Base-by-base conservation (phyloP, 2,888 invertebrate genomes). In the Monochamus alternatus region DNA sequence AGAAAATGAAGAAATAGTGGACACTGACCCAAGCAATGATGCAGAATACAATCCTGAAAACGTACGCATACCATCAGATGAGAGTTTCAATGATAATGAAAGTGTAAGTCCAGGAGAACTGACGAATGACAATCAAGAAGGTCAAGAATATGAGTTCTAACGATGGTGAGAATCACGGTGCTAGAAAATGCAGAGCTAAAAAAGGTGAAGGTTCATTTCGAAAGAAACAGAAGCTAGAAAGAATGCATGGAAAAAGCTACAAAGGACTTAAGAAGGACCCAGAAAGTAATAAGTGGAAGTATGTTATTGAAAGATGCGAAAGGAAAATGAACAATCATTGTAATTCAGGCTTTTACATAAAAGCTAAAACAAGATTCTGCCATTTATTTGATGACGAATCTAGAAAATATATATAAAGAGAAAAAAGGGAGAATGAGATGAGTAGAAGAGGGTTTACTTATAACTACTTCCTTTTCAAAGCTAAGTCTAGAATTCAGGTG, bases 321-420 rank as follows among this genome's bases (percentile, higher is more conserved):
- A 58, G 58, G 58, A 58, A 58, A 58, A 58, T 58, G 58, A 58
- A 14, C 58, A 14, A 58, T 58, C 58, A 7, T 58, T 58, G 58
- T 58, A 14, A 58, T 22, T 58, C 58, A 58, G 14, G 14, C 58
- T 58, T 58, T 58, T 58, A 22, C 58, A 58, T 58, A 58, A 58
- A 58, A 58, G 58, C 58, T 58, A 58, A 58, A 58, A 58, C 58
- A 58, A 58, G 58, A 58, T 58, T 58, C 58, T 58, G 58, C 58
- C 58, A 58, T 58, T 58, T 58, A 58, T 58, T 58, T 58, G 58
- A 58, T 58, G 58, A 58, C 14, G 58, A 58, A 58, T 58, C 58
- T 58, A 58, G 58, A 58, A 58, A 58, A 58, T n/a, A 58, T 14
- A 58, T 58, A 3, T 58, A 58, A 58, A 22, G 22, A 22, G 22